Base-by-base conservation (phyloP, 2,888 invertebrate genomes). In the Euzetes globulus region DNA sequence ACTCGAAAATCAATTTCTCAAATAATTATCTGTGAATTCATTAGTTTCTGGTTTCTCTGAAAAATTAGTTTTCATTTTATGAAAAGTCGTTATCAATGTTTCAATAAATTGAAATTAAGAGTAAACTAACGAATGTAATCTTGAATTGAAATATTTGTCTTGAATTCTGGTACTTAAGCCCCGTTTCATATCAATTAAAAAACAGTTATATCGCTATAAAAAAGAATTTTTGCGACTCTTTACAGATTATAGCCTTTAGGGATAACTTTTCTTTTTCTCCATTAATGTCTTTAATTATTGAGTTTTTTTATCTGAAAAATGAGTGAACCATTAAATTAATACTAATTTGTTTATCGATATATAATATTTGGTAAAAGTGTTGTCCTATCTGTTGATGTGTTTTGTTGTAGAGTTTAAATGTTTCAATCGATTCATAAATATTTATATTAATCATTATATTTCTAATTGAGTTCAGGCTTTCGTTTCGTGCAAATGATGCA, bases 401-500 rank as follows among this genome's bases (percentile, higher is more conserved):
- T 37, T 65, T 17, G 15, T 25, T 37, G 33, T 65, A 65, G 13
- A 19, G n/a, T 65, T 41, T 5, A 27, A 22, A 7, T 2, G n/a
- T 50, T 71, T 71, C 6, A 50, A 71, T 71, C 71, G 47, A 47
- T 52, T 71, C n/a, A 19, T 70, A 70, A 25, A 70, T 70, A 47
- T 25, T 70, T 47, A 70, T 70, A 47, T 70, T 45, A n/a, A 70
- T 68, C 29, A 47, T 47, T 37, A 70, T 6, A 25, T 37, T 1
- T 52, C 17, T 19, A 22, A 50, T 71, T 33, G n/a, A 52, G 70
- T 60, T 77, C 77, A 78, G 41, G 78, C 78, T 74, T 78, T 78
- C 65, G 78, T 78, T 65, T 78, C 78, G 75, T 78, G 78, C 71
- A 78, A 76, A 75, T 75, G 75, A 75, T 77, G 77, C 72, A 77